Percentiles rank a stretch among this genome's conserved stretches.
Evolutionary conservation across 1,140 invertebrate genomes (phyloP).

Genomic region (Euura lappo): DNA sequence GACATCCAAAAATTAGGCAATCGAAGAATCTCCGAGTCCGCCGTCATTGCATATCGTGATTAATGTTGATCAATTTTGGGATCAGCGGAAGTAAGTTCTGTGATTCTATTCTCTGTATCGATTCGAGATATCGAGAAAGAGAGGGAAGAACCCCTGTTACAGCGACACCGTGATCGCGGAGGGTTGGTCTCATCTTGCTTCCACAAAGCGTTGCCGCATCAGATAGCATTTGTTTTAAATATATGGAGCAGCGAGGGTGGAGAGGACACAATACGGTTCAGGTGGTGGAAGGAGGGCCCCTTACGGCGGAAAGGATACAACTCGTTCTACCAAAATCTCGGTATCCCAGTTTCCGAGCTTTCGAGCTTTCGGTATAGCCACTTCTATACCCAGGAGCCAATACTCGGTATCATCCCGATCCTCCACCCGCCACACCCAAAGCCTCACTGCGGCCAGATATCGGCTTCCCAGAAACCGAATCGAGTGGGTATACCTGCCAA

Average conservation of each 20-base stretch:
- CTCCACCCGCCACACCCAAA: constrained; percentile 22
- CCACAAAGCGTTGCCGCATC: constrained; percentile 56
- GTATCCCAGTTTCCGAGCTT: background rate
- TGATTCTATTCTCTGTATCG: background rate
- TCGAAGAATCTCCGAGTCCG: too few species aligned
- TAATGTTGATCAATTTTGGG: background rate
- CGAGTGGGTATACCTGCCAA: constrained; percentile 33
- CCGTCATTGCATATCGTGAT: too few species aligned
- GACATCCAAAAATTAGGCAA: too few species aligned
- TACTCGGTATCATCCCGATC: constrained; percentile 26
- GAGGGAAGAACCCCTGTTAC: constrained; percentile 44
- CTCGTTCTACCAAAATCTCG: constrained; percentile 30
- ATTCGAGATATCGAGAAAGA: background rate
- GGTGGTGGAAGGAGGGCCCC: constrained; percentile 10
- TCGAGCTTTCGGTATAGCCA: background rate
- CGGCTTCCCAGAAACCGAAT: constrained; percentile 59
- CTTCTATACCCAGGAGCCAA: constrained; percentile 26
- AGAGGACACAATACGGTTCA: constrained; percentile 32
- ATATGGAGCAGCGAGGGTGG: constrained; percentile 50
- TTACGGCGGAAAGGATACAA: constrained; percentile 26
- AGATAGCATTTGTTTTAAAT: constrained; percentile 62
- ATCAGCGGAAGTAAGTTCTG: background rate
- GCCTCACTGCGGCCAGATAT: constrained; percentile 58
- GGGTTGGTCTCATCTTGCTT: constrained; percentile 52
- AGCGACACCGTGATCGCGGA: constrained; percentile 25